Conservation (phyloP, 2,113 vertebrate species). For the Rousettus leschenaultii region DNA sequence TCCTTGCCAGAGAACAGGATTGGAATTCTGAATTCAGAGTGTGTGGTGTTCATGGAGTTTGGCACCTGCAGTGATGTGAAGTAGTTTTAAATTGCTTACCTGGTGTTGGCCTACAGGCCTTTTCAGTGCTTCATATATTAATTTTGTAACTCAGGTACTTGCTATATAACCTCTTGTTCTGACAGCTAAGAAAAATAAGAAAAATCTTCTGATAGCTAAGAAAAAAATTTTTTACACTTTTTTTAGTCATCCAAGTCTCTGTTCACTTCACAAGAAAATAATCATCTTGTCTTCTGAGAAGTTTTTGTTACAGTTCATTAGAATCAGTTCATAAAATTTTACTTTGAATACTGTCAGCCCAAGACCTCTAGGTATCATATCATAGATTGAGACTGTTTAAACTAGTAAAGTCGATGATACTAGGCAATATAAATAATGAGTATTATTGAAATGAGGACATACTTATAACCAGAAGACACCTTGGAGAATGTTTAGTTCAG, state of each 20-base stretch:
- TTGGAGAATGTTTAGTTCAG: not conserved
- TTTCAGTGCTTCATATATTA: not conserved
- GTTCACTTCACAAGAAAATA: slow-evolving; percentile 1
- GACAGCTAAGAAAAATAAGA: not conserved
- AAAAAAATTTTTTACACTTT: not conserved
- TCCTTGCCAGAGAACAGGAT: not conserved
- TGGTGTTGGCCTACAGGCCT: not conserved
- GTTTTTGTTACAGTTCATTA: slow-evolving; percentile 27
- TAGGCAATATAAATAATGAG: not conserved
- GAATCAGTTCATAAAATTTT: slow-evolving; percentile 35
- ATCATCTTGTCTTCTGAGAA: slow-evolving; percentile 4
- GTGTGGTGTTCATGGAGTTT: not conserved
- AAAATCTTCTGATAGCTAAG: not conserved
- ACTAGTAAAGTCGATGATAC: not conserved
- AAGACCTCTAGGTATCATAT: not conserved
- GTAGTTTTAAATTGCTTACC: slow-evolving; percentile 34
- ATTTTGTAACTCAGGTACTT: slow-evolving; percentile 24
- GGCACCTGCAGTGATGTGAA: not conserved
- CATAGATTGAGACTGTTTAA: not conserved
- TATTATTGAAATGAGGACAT: not conserved
- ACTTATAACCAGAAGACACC: not conserved
- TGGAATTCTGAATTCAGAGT: not conserved
- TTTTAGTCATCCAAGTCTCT: not conserved
- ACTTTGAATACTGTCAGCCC: not conserved
- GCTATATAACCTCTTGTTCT: not conserved